Conservation (phyloP, 2,797 vertebrate genomes). For the Menidia menidia region DNA sequence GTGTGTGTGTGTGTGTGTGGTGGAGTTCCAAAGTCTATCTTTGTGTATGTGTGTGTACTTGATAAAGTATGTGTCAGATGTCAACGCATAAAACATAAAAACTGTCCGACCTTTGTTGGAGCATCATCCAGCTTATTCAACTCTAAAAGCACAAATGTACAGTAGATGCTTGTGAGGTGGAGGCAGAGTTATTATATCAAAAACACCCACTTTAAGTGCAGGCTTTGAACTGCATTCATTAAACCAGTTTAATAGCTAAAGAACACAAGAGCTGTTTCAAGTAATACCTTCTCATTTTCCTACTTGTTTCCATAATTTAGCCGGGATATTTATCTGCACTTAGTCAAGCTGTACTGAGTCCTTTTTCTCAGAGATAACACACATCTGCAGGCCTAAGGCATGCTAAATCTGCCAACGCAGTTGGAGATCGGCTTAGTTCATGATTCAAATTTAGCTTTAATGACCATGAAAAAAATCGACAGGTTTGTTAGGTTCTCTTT, state of each 20-base stretch:
- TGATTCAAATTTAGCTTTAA: slow-evolving; percentile 58
- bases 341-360: neutral
- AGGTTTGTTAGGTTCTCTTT: slow-evolving; percentile 17
- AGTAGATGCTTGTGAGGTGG: slow-evolving; percentile 1
- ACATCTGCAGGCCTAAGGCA: slow-evolving; percentile 43
- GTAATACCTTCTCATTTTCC: slow-evolving; percentile 16
- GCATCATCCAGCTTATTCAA: slow-evolving; percentile 40
- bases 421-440: slow-evolving; percentile 48
- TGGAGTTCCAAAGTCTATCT: neutral
- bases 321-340: neutral
- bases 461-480: slow-evolving; percentile 36
- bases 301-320: slow-evolving; percentile 2
- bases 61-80: slow-evolving; percentile 17
- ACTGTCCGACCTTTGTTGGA: slow-evolving; percentile 34
- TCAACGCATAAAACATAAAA: slow-evolving; percentile 37
- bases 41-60: slow-evolving; percentile 14
- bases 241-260: slow-evolving; percentile 38
- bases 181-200: slow-evolving; percentile 50
- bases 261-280: slow-evolving; percentile 34
- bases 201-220: slow-evolving; percentile 45
- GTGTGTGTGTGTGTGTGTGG: slow-evolving; percentile 14
- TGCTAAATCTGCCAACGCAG: slow-evolving; percentile 30
- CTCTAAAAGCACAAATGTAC: slow-evolving; percentile 1
- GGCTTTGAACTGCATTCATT: slow-evolving; percentile 49
- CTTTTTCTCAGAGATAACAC: neutral